phyloP scores from a whole-genome alignment of 2,888 invertebrate genomes.

The Mimas tiliae region DNA sequence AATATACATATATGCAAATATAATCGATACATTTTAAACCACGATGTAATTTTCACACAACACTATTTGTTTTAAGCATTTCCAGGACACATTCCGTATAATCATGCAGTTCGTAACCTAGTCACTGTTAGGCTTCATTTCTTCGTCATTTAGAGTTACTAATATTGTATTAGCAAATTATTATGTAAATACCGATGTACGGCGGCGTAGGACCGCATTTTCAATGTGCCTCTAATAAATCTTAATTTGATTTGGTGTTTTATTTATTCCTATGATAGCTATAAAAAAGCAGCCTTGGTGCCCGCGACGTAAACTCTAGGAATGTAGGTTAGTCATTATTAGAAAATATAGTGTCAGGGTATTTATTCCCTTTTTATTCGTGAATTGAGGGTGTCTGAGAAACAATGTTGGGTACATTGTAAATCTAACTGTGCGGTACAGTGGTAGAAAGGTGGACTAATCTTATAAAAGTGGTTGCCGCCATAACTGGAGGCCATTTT shows the following conservation, averaged over 20 bases:
- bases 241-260: constrained; percentile 57
- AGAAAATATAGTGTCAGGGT: too few relatives aligned
- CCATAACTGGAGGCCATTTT: too few relatives aligned
- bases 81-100: constrained; percentile 55
- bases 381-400: too few relatives aligned
- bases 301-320: too few relatives aligned
- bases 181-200: constrained; percentile 55
- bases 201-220: constrained; percentile 57
- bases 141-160: constrained; percentile 53
- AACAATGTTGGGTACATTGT: too few relatives aligned
- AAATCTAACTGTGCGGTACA: too few relatives aligned
- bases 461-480: too few relatives aligned
- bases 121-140: constrained; percentile 66
- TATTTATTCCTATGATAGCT: constrained; percentile 35
- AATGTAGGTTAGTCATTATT: too few relatives aligned
- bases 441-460: too few relatives aligned
- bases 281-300: not conserved
- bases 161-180: constrained; percentile 39
- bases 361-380: too few relatives aligned
- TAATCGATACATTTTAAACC: too few relatives aligned
- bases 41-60: constrained; percentile 37
- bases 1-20: too few relatives aligned
- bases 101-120: constrained; percentile 50
- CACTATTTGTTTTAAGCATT: constrained; percentile 38
- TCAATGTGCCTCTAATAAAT: constrained; percentile 81